Evolutionary conservation across 2,888 invertebrate species (phyloP).

Genomic region (Amorpha juglandis): DNA sequence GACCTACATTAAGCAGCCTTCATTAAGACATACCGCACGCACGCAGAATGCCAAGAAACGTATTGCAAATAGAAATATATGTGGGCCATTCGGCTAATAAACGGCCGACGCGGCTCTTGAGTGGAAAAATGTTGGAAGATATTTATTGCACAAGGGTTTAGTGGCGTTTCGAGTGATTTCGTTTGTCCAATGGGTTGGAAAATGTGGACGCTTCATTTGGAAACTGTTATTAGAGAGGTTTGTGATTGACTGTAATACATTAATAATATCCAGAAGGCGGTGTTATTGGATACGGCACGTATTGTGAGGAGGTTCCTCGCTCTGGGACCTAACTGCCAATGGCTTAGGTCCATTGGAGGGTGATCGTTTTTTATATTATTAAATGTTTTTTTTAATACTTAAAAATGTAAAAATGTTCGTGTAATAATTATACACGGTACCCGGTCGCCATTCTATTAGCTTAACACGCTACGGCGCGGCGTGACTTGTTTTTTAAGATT

Average conservation of each 20-base stretch:
- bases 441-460: no score
- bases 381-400: no score
- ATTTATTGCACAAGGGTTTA: conserved; percentile 20
- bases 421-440: no score
- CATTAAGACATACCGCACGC: conserved; percentile 45
- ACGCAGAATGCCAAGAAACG: conserved; percentile 24
- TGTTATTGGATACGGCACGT: no score
- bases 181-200: conserved; percentile 8
- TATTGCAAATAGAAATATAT: conserved; percentile 36
- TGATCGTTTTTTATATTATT: no score
- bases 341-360: no score
- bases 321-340: no score
- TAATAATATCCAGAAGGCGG: no score
- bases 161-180: conserved; percentile 12
- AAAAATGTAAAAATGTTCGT: no score
- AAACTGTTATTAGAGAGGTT: neutral
- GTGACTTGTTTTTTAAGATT: no score
- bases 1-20: conserved; percentile 32
- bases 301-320: no score
- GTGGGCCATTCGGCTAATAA: conserved; percentile 42
- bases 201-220: neutral
- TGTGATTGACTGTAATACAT: neutral
- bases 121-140: conserved; percentile 24
- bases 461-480: no score
- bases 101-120: conserved; percentile 28